Base-by-base conservation (phyloP, 1,140 invertebrate genomes). In the Drosophila arawakana region DNA sequence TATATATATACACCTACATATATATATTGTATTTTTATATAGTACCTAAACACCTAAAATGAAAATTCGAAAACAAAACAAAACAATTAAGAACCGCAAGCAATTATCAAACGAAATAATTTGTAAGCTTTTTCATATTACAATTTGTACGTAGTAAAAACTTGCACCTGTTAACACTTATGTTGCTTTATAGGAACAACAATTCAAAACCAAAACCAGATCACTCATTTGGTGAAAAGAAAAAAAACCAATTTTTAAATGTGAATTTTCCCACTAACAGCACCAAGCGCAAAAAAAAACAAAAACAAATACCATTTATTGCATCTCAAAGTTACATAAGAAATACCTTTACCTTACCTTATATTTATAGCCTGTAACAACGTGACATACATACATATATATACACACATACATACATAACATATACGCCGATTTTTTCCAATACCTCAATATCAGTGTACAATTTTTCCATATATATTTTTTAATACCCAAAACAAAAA, bases 381-480 rank as follows among this genome's bases (percentile, higher is more conserved):
- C 69, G 73, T 70, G n/a, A 61, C 39, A 66, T 67, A 77, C 49
- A 60, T 11, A 2, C 13, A 35, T 13, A 54, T 57, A 41, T n/a
- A 8, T 25, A 57, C 30, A 59, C 61, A 76, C 71, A 84, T 61
- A 66, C 60, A 61, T 67, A 65, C 61, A 78, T 66, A 67, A 79
- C 62, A 81, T 85, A 88, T 86, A 89, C 76, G 84, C 84, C 85
- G 84, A 89, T 89, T 89, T 89, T 89, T 89, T 89, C 85, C 84
- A 89, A 89, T 89, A 89, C 84, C 84, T 89, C 84, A 89, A 89
- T 89, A 89, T 89, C 84, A 89, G 84, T 89, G 84, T 89, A 89
- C 84, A 89, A 89, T 89, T 89, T 89, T 89, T 89, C 85, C 84
- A 89, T 89, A 89, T 84, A 89, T 89, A 89, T 83, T 89, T 88